phyloP scores from a whole-genome alignment of 1,140 invertebrate genomes.

The Argopecten irradians region DNA sequence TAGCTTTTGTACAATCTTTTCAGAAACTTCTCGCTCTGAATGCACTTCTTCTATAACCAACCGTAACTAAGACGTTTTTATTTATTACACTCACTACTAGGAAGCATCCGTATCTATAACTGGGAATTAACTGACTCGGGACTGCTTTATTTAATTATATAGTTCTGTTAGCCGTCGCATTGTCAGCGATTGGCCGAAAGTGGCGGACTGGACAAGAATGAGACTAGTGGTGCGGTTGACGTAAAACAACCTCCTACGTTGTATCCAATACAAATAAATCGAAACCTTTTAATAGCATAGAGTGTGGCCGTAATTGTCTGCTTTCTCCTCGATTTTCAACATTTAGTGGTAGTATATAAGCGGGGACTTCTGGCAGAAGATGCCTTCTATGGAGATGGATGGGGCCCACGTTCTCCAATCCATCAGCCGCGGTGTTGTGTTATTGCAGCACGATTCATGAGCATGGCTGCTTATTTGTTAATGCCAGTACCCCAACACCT shows the following conservation, averaged over 20 bases:
- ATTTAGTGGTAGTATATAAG: background rate
- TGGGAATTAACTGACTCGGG: background rate
- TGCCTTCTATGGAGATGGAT: background rate
- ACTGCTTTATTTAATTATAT: background rate
- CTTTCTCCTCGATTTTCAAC: background rate
- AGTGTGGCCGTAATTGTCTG: background rate
- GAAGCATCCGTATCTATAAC: background rate
- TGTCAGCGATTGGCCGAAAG: background rate
- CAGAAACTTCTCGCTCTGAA: too few species aligned
- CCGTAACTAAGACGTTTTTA: too few species aligned
- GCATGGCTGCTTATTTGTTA: conserved; percentile 16
- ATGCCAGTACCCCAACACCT: background rate
- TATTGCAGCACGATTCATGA: background rate
- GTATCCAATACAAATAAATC: conserved; percentile 1
- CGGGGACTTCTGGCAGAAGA: background rate
- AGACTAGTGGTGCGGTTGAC: background rate
- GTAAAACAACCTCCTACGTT: background rate
- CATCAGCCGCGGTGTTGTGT: background rate
- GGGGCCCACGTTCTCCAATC: background rate
- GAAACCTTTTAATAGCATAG: conserved; percentile 18
- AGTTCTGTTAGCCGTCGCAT: background rate
- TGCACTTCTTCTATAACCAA: too few species aligned
- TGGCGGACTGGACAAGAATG: background rate
- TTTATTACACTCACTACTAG: background rate
- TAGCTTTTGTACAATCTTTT: too few species aligned